Conservation (phyloP, 92 coral and sea anemone genomes). For the Epizoanthus stellaris region DNA sequence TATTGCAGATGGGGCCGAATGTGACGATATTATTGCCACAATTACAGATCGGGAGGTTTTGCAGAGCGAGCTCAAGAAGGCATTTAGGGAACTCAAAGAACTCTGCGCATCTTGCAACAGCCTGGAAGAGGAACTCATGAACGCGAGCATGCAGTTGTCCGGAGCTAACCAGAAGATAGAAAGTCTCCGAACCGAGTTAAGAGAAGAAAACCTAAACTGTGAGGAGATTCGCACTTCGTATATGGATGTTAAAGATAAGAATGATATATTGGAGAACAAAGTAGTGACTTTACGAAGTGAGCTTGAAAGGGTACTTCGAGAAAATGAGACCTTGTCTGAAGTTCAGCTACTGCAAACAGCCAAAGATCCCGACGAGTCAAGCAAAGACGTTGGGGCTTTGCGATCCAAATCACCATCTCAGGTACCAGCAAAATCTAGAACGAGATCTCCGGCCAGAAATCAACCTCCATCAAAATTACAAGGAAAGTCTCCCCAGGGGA, state of each 20-base stretch:
- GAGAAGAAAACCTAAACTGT: slow-evolving; percentile 76
- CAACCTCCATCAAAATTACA: background rate
- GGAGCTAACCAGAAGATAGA: slow-evolving; percentile 77
- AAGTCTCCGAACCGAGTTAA: slow-evolving; percentile 67
- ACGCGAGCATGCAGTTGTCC: slow-evolving; percentile 76
- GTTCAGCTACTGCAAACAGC: slow-evolving; percentile 40
- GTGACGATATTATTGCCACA: background rate
- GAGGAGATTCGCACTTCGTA: slow-evolving; percentile 79
- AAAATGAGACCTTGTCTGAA: slow-evolving; percentile 53
- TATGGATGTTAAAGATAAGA: slow-evolving; percentile 71
- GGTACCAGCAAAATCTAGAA: slow-evolving; percentile 53
- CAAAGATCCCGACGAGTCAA: slow-evolving; percentile 21
- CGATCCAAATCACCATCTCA: slow-evolving; percentile 47
- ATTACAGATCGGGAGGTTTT: slow-evolving; percentile 50
- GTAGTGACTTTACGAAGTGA: slow-evolving; percentile 76
- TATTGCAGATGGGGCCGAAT: background rate
- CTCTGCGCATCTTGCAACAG: slow-evolving; percentile 71
- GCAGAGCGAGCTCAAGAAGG: slow-evolving; percentile 65
- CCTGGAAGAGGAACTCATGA: slow-evolving; percentile 82
- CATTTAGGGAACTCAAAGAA: slow-evolving; percentile 49
- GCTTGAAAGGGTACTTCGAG: slow-evolving; percentile 74
- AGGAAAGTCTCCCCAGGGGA: background rate
- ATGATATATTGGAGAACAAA: slow-evolving; percentile 82
- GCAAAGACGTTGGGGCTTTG: slow-evolving; percentile 36
- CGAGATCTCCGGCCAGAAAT: slow-evolving; percentile 33